These are phyloP conservation scores for Microtus pennsylvanicus DNA, from an alignment of 2,113 vertebrate species.

Conservation along the genomic window DNA sequence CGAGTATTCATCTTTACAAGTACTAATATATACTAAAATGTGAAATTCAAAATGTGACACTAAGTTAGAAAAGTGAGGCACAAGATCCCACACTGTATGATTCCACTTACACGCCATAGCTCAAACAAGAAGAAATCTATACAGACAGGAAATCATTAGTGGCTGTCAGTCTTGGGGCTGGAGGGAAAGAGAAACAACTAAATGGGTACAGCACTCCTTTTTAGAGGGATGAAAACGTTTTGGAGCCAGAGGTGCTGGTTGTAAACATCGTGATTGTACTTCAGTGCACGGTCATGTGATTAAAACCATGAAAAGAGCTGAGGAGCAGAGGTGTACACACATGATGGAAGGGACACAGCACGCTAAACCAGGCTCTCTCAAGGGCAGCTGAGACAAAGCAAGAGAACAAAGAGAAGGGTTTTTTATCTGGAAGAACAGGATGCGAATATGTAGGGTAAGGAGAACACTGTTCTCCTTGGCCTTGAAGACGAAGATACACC, in stretches of 20 bases:
- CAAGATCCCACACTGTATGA: neutral
- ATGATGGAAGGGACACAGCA: neutral
- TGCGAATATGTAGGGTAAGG: neutral
- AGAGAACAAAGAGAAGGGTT: neutral
- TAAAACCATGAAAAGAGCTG: neutral
- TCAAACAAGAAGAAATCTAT: neutral
- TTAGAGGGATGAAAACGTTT: neutral
- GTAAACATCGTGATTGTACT: neutral
- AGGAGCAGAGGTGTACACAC: neutral
- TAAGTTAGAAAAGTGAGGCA: neutral
- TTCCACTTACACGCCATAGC: neutral
- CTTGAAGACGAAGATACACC: neutral
- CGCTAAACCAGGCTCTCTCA: neutral
- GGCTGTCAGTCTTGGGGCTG: neutral
- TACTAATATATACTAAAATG: neutral
- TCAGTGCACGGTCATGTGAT: neutral
- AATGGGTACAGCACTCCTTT: neutral
- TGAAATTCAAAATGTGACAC: neutral
- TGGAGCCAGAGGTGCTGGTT: neutral
- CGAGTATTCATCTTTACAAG: neutral
- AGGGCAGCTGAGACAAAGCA: neutral
- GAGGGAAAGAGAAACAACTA: neutral
- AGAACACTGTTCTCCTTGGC: neutral
- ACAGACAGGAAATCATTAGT: neutral
- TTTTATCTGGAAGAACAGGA: neutral